These are phyloP conservation scores for Psephotus haematonotus DNA, from an alignment of 2,113 vertebrate species.

Conservation along the genomic window DNA sequence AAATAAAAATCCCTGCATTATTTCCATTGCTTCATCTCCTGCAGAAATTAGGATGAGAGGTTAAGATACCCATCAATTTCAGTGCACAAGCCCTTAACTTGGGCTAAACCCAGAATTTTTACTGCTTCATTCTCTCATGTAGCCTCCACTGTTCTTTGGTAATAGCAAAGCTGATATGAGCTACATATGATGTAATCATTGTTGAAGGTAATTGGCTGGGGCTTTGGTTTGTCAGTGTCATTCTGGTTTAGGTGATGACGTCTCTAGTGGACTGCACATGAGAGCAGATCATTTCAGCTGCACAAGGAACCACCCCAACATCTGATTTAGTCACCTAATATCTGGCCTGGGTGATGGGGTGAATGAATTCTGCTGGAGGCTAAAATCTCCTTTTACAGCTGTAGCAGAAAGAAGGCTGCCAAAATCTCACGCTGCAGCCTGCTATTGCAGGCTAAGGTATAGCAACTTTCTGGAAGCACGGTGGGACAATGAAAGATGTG, in stretches of 20 bases:
- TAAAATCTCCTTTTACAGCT: constrained; percentile 32
- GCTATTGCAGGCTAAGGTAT: background rate
- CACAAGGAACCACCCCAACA: background rate
- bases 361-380: background rate
- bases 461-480: background rate
- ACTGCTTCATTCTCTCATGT: background rate
- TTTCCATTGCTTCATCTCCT: background rate
- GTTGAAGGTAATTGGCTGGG: background rate
- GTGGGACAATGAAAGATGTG: constrained; percentile 49
- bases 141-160: background rate
- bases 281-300: background rate
- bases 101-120: background rate
- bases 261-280: background rate
- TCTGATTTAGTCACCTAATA: background rate
- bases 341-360: background rate
- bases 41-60: background rate
- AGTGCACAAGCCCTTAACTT: background rate
- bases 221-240: background rate
- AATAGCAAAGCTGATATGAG: background rate
- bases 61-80: background rate
- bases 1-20: background rate
- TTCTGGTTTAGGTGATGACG: background rate
- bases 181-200: background rate
- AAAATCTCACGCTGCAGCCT: constrained; percentile 3
- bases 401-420: background rate